Evolutionary conservation across 2,888 invertebrate genomes (phyloP).

Genomic region (Drosophila infuscata): DNA sequence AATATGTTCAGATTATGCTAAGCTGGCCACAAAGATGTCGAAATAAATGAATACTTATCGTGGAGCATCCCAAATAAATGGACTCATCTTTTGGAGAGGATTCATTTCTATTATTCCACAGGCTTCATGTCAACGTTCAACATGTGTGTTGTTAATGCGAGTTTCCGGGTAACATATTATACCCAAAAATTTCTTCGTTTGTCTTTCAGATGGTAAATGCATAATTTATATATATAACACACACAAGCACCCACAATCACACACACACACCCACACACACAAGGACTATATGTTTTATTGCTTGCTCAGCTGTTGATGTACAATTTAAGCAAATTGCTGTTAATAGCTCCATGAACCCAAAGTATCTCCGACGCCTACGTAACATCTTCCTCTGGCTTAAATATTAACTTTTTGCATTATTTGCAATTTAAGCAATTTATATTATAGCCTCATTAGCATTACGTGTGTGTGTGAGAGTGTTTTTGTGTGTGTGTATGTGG

Average conservation of each 20-base stretch:
- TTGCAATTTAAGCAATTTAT: slow-evolving; percentile 77
- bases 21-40: slow-evolving; percentile 6
- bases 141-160: neutral
- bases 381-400: slow-evolving; percentile 44
- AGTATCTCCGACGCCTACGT: slow-evolving; percentile 36
- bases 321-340: slow-evolving; percentile 58
- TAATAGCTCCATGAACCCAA: slow-evolving; percentile 45
- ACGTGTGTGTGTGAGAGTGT: slow-evolving; percentile 24
- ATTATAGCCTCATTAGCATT: slow-evolving; percentile 76
- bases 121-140: neutral
- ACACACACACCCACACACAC: slow-evolving; percentile 1
- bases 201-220: slow-evolving; percentile 32
- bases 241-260: slow-evolving; percentile 6
- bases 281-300: slow-evolving; percentile 38
- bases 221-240: slow-evolving; percentile 41
- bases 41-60: slow-evolving; percentile 1
- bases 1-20: neutral
- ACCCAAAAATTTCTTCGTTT: slow-evolving; percentile 17
- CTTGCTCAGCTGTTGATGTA: slow-evolving; percentile 53
- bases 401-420: slow-evolving; percentile 74
- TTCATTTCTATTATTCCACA: slow-evolving; percentile 8
- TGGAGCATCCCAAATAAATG: slow-evolving; percentile 8
- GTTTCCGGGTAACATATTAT: slow-evolving; percentile 11
- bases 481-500: slow-evolving; percentile 1
- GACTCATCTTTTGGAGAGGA: neutral